Base-by-base conservation (phyloP, 2,113 vertebrate genomes). In the Okapia johnstoni region DNA sequence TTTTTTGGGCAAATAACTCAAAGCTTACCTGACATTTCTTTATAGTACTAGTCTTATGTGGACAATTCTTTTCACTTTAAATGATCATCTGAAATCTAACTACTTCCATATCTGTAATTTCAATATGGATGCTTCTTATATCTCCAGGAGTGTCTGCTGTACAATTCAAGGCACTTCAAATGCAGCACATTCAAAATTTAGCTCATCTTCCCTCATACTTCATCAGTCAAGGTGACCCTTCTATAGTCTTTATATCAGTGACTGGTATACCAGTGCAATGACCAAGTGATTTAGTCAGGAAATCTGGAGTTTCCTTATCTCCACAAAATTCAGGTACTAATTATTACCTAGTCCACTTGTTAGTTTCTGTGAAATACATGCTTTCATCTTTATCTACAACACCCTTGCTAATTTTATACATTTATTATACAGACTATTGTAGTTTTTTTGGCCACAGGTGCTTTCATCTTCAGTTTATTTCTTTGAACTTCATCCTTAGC, bases 391-490 rank as follows among this genome's bases (percentile, higher is more conserved):
- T 66, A 33, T 58, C 6, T 48, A 28, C 19, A 7, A 43, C 23
- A 6, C 26, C 0, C 46, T 1, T 85, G 2, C 4, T 66, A 57
- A 30, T 83, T 58, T 50, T 50, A 7, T 2, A 86, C 40, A 52
- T 93, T 79, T 70, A 40, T 58, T 28, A n/a, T 8, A 77, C 1
- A 86, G 4, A 40, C 28, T 36, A 48, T 33, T 73, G 6, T 7
- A 76, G 8, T 1, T 58, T 8, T 17, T 2, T 50, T 0, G 17
- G 11, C 33, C 61, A 33, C 1, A 15, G 48, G 4, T 10, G 28
- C 25, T 4, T 52, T 57, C 17, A 48, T 80, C 55, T 90, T 48
- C 14, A 46, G 7, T 40, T 81, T 77, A 25, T 17, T n/a, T 58
- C 0, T 50, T 76, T 73, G 11, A 16, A 83, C 5, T 89, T 54